Percentiles rank a stretch among this genome's conserved stretches.
Evolutionary conservation across 2,888 invertebrate genomes (phyloP).

Genomic region (Coenonympha glycerion): DNA sequence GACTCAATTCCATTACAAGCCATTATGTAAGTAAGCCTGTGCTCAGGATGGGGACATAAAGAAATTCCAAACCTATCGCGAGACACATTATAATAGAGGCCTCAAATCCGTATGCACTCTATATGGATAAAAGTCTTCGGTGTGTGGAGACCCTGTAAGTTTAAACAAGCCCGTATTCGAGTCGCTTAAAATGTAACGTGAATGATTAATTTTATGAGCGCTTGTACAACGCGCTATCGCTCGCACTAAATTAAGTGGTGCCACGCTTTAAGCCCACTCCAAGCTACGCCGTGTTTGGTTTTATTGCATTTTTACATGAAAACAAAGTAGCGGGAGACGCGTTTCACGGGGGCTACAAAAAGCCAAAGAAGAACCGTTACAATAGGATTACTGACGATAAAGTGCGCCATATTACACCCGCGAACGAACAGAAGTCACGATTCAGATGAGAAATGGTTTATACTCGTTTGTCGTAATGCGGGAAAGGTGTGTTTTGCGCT

Average conservation of each 20-base stretch:
- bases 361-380: conserved; percentile 37
- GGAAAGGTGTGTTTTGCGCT: conserved; percentile 27
- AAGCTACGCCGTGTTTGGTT: conserved; percentile 30
- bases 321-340: conserved; percentile 32
- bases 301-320: conserved; percentile 50
- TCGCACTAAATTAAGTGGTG: conserved; percentile 15
- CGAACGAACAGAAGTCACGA: conserved; percentile 52
- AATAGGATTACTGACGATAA: conserved; percentile 54
- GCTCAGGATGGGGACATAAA: too few species aligned
- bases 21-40: too few species aligned
- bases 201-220: conserved; percentile 3
- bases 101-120: neutral
- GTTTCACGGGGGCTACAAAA: conserved; percentile 25
- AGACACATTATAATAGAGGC: too few species aligned
- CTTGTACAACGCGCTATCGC: conserved; percentile 1
- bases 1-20: too few species aligned
- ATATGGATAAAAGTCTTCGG: neutral
- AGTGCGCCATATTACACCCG: conserved; percentile 54
- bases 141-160: neutral
- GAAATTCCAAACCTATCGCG: too few species aligned
- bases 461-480: conserved; percentile 47
- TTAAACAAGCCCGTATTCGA: neutral
- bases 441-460: conserved; percentile 58
- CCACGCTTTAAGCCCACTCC: conserved; percentile 17
- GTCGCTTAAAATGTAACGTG: neutral